Conservation (phyloP, 2,113 vertebrate genomes). For the Tragelaphus scriptus region DNA sequence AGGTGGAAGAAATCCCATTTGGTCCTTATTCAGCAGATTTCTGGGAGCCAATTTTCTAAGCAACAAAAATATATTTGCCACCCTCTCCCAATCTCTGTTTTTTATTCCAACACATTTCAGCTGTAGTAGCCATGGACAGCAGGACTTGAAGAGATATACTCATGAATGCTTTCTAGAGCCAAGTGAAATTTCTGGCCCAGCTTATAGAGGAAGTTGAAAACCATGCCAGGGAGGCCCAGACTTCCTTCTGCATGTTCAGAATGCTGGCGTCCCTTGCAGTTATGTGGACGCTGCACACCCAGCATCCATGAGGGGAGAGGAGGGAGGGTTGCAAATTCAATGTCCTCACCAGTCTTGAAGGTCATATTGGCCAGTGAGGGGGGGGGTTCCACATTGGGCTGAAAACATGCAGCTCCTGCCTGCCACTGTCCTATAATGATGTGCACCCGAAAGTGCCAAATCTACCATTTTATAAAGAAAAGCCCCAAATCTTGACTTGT, state of each 20-base stretch:
- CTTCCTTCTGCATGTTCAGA: neutral
- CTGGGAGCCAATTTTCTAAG: neutral
- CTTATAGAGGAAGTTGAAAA: neutral
- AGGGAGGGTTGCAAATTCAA: neutral
- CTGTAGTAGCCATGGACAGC: neutral
- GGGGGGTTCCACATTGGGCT: accelerated
- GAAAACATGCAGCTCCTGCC: neutral
- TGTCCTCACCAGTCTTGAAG: neutral
- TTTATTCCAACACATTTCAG: neutral
- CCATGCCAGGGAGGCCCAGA: too few relatives aligned
- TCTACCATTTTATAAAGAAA: neutral
- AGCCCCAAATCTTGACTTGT: neutral
- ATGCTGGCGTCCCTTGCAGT: neutral
- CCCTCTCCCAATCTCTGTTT: neutral
- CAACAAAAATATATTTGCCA: neutral
- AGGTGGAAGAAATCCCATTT: neutral
- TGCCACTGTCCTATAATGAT: neutral
- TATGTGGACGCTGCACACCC: neutral
- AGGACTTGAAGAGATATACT: neutral
- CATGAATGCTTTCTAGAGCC: neutral
- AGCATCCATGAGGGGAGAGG: neutral
- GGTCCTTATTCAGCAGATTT: neutral
- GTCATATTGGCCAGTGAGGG: neutral
- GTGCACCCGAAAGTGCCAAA: neutral
- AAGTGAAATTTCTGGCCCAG: neutral